Base-by-base conservation (phyloP, 2,888 invertebrate genomes). In the Camponotus fellah region DNA sequence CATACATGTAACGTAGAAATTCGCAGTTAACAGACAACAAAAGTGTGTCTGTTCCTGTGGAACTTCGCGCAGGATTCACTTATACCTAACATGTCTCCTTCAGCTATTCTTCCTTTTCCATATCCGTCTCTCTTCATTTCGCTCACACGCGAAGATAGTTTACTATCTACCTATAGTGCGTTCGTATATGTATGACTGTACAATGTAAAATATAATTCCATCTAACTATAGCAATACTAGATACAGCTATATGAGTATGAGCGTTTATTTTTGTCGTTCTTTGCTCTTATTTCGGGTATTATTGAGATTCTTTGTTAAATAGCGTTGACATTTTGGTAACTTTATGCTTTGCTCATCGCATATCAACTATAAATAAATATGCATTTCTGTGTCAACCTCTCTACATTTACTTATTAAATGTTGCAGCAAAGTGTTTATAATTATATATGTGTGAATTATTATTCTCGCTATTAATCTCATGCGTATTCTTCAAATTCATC, bases 201-300 rank as follows among this genome's bases (percentile, higher is more conserved):
- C 94, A 94, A 94, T 94, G 94, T 94, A 94, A 94, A 94, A 94
- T 94, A 94, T 94, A 94, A 93, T 94, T 93, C 93, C 93, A 92
- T 94, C 94, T 94, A 94, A 88, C 94, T 93, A 90, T 85, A 93
- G 93, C 92, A 88, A 92, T 87, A 92, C 92, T 91, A 92, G 88
- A 89, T 92, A 92, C 91, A 91, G 86, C 89, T 91, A 92, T 53
- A 8, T 91, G 46, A 79, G 87, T 49, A 49, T 90, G 85, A 89
- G 89, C 89, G 66, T 82, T 87, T 84, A 40, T 56, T 21, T 46
- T 86, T 89, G 83, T 85, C 88, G 81, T 76, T 86, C 0, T 79
- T 53, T 84, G 2, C 53, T 26, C 12, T 37, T 76, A 64, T 65
- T 66, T 5, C 77, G 68, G 9, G 37, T 56, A 56, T 77, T 34